Evolutionary conservation across 1,140 invertebrate species (phyloP).

Genomic region (Acromyrmex charruanus): DNA sequence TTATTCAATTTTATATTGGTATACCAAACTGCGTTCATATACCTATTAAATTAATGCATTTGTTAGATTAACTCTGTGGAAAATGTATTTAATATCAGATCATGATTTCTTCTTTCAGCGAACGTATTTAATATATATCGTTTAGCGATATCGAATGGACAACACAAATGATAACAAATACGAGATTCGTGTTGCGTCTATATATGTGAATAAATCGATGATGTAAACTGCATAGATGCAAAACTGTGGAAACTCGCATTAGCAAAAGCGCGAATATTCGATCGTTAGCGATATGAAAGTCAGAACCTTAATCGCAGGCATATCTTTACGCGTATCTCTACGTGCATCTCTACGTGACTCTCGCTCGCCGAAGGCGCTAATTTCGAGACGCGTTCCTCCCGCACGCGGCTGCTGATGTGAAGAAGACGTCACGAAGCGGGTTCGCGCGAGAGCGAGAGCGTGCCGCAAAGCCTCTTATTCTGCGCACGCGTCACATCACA

Average conservation of each 20-base stretch:
- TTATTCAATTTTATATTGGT: background rate
- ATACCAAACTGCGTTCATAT: background rate
- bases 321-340: background rate
- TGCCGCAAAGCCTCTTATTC: conserved; percentile 69
- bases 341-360: background rate
- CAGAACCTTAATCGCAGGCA: background rate
- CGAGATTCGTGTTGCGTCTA: conserved; percentile 15
- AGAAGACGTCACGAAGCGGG: conserved; percentile 40
- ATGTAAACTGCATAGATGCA: conserved; percentile 28
- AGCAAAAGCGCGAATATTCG: conserved; percentile 15
- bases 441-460: conserved; percentile 42
- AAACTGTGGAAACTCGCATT: conserved; percentile 46
- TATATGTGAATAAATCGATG: conserved; percentile 44
- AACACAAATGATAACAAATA: conserved; percentile 2
- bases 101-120: conserved; percentile 13
- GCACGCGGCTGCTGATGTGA: conserved; percentile 10
- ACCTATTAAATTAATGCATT: conserved; percentile 7
- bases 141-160: background rate
- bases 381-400: conserved; percentile 13
- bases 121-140: background rate
- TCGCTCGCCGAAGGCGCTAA: conserved; percentile 40
- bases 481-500: conserved; percentile 64
- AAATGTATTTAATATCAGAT: background rate
- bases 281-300: conserved; percentile 27
- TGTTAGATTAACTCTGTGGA: conserved; percentile 7